A percentile compares a stretch with the other conserved stretches of the same genome.
These are phyloP conservation scores for Sapajus apella DNA, from an alignment of 2,113 vertebrate species.

Conservation along the genomic window DNA sequence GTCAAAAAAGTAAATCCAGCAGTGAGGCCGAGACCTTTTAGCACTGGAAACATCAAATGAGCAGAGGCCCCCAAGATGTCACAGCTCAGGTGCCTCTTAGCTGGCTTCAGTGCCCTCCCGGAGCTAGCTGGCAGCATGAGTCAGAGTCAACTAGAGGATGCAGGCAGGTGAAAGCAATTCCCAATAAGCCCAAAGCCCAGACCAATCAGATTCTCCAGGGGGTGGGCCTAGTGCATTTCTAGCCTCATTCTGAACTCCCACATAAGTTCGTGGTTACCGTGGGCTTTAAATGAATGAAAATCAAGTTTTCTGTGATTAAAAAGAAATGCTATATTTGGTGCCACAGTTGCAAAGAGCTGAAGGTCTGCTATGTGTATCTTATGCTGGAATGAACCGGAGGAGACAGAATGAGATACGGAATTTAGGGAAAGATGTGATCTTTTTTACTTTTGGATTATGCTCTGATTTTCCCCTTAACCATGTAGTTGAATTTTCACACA, in stretches of 20 bases:
- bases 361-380: slow-evolving; percentile 64
- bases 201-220: slow-evolving; percentile 17
- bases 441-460: slow-evolving; percentile 69
- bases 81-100: background rate
- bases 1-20: background rate
- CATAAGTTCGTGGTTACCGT: slow-evolving; percentile 67
- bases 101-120: background rate
- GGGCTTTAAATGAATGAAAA: slow-evolving; percentile 70
- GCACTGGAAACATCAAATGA: background rate
- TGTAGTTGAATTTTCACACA: slow-evolving; percentile 68
- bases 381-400: slow-evolving; percentile 69
- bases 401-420: slow-evolving; percentile 59
- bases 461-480: slow-evolving; percentile 53
- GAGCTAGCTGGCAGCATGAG: slow-evolving; percentile 34
- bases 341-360: slow-evolving; percentile 63
- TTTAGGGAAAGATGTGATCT: slow-evolving; percentile 68
- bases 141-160: background rate
- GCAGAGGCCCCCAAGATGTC: slow-evolving; percentile 10
- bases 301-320: slow-evolving; percentile 79
- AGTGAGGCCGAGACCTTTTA: background rate
- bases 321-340: slow-evolving; percentile 79
- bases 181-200: background rate
- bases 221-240: slow-evolving; percentile 36
- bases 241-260: slow-evolving; percentile 59
- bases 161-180: slow-evolving; percentile 61